Conservation (phyloP, 2,113 vertebrate genomes). For the Philantomba maxwellii region DNA sequence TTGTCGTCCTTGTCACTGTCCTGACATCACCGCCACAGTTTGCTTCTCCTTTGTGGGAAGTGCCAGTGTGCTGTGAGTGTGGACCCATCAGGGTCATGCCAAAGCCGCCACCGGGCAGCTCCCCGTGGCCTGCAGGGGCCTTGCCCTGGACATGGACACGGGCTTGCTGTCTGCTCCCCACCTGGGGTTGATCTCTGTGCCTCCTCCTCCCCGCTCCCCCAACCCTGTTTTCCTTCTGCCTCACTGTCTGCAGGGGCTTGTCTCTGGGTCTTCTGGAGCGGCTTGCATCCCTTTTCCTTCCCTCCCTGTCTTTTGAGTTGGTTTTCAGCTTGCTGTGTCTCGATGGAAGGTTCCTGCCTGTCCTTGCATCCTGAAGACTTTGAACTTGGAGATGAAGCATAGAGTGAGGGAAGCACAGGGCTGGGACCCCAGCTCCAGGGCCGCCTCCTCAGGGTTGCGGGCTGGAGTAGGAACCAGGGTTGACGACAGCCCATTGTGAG, state of each 20-base stretch:
- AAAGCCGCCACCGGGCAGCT: not conserved
- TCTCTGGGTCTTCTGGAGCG: not conserved
- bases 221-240: not conserved
- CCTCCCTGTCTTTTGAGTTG: not conserved
- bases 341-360: not conserved
- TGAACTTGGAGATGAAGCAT: not conserved
- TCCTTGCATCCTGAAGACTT: not conserved
- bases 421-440: not conserved
- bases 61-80: not conserved
- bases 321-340: not conserved
- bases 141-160: not conserved
- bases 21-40: not conserved
- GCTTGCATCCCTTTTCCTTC: not conserved
- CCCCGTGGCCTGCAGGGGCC: not conserved
- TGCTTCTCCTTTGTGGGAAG: not conserved
- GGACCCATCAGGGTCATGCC: not conserved
- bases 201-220: accelerated
- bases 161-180: not conserved
- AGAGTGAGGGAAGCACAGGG: not conserved
- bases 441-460: not conserved
- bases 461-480: too few relatives aligned
- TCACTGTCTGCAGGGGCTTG: not conserved
- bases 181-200: not conserved
- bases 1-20: not conserved
- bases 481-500: accelerated